A percentile compares a stretch with the other conserved stretches of the same genome.
Evolutionary conservation across 1,140 invertebrate genomes (phyloP).

Genomic region (Calephelis virginiensis): DNA sequence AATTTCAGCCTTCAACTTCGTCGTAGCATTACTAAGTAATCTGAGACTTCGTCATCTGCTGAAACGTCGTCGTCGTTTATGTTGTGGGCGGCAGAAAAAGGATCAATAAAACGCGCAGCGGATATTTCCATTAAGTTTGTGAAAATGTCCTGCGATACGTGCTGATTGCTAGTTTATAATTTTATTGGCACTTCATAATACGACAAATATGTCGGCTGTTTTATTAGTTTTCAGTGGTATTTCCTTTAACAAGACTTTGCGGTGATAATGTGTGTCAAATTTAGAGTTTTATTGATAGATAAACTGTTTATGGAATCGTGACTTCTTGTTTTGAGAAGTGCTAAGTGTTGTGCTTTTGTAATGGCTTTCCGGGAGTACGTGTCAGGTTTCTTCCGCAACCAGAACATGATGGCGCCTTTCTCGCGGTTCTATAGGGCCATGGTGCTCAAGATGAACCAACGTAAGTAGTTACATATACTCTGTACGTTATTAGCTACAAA

Average conservation of each 20-base stretch:
- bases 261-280: slow-evolving; percentile 76
- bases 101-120: slow-evolving; percentile 57
- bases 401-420: slow-evolving; percentile 66
- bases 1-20: background rate
- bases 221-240: slow-evolving; percentile 23
- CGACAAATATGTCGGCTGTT: slow-evolving; percentile 28
- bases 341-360: slow-evolving; percentile 22
- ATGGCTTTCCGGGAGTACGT: slow-evolving; percentile 59
- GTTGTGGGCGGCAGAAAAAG: slow-evolving; percentile 42
- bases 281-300: slow-evolving; percentile 59
- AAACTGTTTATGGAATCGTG: slow-evolving; percentile 42
- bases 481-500: background rate
- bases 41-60: background rate
- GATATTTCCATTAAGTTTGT: slow-evolving; percentile 53
- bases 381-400: slow-evolving; percentile 48
- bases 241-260: slow-evolving; percentile 35
- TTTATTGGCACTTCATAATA: slow-evolving; percentile 3
- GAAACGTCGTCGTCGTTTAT: slow-evolving; percentile 14
- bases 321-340: slow-evolving; percentile 31
- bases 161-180: slow-evolving; percentile 18
- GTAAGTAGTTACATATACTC: slow-evolving; percentile 41
- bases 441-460: slow-evolving; percentile 73
- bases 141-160: slow-evolving; percentile 7
- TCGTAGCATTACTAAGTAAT: no score
- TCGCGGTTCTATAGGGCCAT: slow-evolving; percentile 67